Conservation (phyloP, 2,113 vertebrate species). For the Phodopus roborovskii region DNA sequence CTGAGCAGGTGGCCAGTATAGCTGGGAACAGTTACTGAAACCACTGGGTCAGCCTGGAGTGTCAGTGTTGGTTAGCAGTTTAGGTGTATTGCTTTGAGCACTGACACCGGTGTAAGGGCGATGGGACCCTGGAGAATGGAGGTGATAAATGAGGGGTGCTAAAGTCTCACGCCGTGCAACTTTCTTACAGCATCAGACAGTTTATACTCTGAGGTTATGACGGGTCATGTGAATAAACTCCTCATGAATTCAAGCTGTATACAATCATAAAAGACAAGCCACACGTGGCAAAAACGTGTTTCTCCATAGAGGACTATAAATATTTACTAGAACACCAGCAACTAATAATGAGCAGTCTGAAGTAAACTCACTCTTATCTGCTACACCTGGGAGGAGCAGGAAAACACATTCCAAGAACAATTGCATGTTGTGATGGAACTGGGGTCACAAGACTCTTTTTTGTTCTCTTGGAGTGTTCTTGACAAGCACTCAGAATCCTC, state of each 20-base stretch:
- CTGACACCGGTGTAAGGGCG: not conserved
- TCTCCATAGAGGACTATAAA: not conserved
- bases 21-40: not conserved
- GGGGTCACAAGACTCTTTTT: not conserved
- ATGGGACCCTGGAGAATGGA: not conserved
- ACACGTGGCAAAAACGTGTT: not conserved
- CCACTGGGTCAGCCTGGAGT: conserved; percentile 9
- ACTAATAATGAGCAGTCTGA: not conserved
- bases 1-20: not conserved
- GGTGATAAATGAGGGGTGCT: not conserved
- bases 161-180: not conserved
- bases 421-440: not conserved
- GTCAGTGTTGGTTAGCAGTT: conserved; percentile 41
- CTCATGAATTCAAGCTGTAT: not conserved
- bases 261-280: not conserved
- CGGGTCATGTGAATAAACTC: not conserved
- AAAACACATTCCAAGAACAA: too few relatives aligned
- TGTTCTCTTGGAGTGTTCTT: not conserved
- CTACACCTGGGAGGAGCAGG: too few relatives aligned
- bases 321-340: not conserved
- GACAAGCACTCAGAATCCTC: not conserved
- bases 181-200: not conserved
- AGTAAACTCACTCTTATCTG: not conserved
- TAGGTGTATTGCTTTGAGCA: conserved; percentile 42
- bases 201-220: not conserved